Conservation (phyloP, 1,140 invertebrate species). For the Gryllus bimaculatus region DNA sequence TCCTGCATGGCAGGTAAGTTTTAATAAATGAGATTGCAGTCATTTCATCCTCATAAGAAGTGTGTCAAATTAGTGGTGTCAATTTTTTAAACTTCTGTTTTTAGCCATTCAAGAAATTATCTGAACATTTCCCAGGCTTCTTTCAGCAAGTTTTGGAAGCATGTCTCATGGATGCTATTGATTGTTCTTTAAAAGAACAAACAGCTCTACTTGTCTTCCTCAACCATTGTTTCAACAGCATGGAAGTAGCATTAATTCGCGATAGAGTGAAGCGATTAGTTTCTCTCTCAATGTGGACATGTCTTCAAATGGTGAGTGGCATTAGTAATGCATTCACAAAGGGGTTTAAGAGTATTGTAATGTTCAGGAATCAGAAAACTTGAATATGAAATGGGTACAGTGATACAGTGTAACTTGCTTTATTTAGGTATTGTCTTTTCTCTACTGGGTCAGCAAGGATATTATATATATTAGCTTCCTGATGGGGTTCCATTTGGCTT, state of each 20-base stretch:
- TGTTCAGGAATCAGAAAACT: no score
- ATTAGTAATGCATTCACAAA: background rate
- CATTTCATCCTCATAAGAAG: background rate
- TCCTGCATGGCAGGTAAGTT: slow-evolving; percentile 80
- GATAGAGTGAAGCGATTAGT: slow-evolving; percentile 87
- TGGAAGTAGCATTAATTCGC: slow-evolving; percentile 88
- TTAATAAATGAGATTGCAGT: slow-evolving; percentile 16
- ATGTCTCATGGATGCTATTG: slow-evolving; percentile 44
- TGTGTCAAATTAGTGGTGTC: background rate
- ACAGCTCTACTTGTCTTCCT: slow-evolving; percentile 83
- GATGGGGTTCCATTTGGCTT: no score
- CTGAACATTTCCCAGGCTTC: slow-evolving; percentile 76
- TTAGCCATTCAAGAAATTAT: slow-evolving; percentile 68
- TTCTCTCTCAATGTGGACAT: slow-evolving; percentile 89
- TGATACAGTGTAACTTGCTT: no score
- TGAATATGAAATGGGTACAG: no score
- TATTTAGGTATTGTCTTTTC: no score
- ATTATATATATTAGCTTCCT: no score
- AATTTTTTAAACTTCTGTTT: slow-evolving; percentile 22
- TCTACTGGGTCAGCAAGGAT: no score
- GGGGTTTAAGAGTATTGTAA: no score
- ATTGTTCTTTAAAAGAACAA: slow-evolving; percentile 61
- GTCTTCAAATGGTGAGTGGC: slow-evolving; percentile 63
- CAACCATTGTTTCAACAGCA: slow-evolving; percentile 94
- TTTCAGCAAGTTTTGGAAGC: slow-evolving; percentile 74